These are phyloP conservation scores for Lampris megalopsis DNA, from an alignment of 2,113 vertebrate species.

Conservation along the genomic window DNA sequence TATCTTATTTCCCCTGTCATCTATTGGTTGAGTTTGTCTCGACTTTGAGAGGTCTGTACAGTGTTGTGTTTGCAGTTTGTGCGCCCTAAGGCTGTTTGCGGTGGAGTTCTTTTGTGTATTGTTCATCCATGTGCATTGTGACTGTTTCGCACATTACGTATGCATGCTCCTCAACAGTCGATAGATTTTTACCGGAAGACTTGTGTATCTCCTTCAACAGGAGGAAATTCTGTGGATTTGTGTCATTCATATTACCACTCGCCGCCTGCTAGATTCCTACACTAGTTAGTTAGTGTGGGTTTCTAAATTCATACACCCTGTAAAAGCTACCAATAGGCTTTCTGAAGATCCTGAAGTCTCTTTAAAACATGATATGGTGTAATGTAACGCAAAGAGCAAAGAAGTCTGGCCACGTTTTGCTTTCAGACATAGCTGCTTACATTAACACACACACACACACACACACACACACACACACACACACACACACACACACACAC, in stretches of 20 bases:
- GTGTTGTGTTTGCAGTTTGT: conserved; percentile 2
- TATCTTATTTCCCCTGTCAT: conserved; percentile 40
- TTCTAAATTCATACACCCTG: conserved; percentile 17
- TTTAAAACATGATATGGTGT: background rate
- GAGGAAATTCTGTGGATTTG: background rate
- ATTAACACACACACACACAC: conserved; percentile 6
- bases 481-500: background rate
- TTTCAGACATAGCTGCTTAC: background rate
- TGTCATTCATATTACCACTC: conserved; percentile 14
- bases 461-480: conserved; percentile 8
- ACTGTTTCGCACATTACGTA: conserved; percentile 15
- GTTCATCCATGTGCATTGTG: conserved; percentile 12
- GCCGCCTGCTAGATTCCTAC: conserved; percentile 12
- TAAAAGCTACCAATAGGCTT: conserved; percentile 18
- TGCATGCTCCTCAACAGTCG: conserved; percentile 30
- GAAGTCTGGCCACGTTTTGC: no score
- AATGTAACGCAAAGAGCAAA: background rate
- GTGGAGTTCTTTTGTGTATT: conserved; percentile 1
- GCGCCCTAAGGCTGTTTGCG: background rate
- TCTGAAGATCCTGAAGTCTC: background rate
- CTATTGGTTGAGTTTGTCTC: no score
- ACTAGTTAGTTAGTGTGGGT: conserved; percentile 67
- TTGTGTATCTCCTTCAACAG: background rate
- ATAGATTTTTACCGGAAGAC: conserved; percentile 12
- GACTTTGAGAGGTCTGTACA: no score